phyloP scores from a whole-genome alignment of 2,888 invertebrate species.

The Spilarctia lutea region DNA sequence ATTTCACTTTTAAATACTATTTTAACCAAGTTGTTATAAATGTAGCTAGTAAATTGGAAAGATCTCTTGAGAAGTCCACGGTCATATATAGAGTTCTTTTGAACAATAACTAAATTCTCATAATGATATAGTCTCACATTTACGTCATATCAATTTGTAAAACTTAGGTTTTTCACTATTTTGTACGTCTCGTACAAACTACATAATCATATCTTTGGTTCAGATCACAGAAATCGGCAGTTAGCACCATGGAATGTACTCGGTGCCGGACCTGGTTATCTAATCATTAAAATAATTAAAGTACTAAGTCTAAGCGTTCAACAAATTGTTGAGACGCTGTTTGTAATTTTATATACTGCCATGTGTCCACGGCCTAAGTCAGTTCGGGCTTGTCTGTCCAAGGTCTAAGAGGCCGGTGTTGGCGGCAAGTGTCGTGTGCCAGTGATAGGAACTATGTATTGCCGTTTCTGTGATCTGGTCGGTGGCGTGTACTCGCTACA shows the following conservation, averaged over 20 bases:
- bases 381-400: not conserved
- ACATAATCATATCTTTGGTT: conserved; percentile 42
- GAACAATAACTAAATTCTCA: conserved; percentile 76
- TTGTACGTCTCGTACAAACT: conserved; percentile 60
- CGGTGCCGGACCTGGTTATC: conserved; percentile 20
- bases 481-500: conserved; percentile 44
- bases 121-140: conserved; percentile 72
- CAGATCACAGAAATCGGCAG: conserved; percentile 54
- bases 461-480: conserved; percentile 52
- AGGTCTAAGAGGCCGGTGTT: not conserved
- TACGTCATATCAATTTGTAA: conserved; percentile 81
- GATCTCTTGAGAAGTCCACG: conserved; percentile 82
- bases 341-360: conserved; percentile 28
- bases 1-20: conserved; percentile 83
- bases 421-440: not conserved
- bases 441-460: conserved; percentile 24
- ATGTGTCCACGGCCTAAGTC: conserved; percentile 14
- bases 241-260: conserved; percentile 24
- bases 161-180: conserved; percentile 65
- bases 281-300: conserved; percentile 25
- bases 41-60: conserved; percentile 84
- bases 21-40: conserved; percentile 85
- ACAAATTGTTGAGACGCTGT: conserved; percentile 27
- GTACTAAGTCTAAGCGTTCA: conserved; percentile 20
- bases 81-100: conserved; percentile 84